Evolutionary conservation across 2,113 vertebrate genomes (phyloP).

Genomic region (Phrynocephalus versicolor): DNA sequence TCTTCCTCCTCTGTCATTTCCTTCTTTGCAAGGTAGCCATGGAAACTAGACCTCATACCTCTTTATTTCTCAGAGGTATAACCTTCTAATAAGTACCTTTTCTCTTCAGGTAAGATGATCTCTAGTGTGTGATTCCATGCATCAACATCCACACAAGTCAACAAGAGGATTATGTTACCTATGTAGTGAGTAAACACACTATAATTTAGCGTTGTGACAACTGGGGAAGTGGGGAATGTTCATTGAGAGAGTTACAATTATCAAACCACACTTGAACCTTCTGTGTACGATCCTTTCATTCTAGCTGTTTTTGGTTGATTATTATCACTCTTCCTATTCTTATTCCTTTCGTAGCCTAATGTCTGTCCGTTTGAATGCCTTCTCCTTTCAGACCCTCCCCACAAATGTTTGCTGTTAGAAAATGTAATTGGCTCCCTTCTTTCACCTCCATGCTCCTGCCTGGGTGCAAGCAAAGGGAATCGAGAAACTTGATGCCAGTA

Average conservation of each 20-base stretch:
- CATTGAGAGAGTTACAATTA: background rate
- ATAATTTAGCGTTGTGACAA: background rate
- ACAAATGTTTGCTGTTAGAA: slow-evolving; percentile 34
- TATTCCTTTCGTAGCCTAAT: background rate
- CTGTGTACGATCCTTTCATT: background rate
- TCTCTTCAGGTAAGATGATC: background rate
- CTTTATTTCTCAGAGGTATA: background rate
- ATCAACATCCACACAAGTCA: background rate
- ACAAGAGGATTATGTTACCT: background rate
- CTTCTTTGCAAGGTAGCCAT: too few species aligned
- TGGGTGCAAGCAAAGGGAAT: slow-evolving; percentile 23
- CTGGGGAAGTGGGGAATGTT: background rate
- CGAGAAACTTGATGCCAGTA: background rate
- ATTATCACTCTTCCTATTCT: slow-evolving; percentile 25
- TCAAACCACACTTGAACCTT: background rate
- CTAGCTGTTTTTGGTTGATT: background rate
- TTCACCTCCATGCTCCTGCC: slow-evolving; percentile 47
- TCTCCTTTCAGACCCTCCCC: slow-evolving; percentile 18
- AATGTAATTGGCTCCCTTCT: slow-evolving; percentile 43
- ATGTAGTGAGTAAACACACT: too few species aligned
- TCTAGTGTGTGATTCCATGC: background rate
- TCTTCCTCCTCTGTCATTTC: too few species aligned
- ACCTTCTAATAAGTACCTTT: background rate
- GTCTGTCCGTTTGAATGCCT: background rate
- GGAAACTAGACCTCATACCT: too few species aligned